Percentiles rank a stretch among this genome's conserved stretches.
Evolutionary conservation across 2,113 vertebrate species (phyloP).

Genomic region (Vulpes vulpes): DNA sequence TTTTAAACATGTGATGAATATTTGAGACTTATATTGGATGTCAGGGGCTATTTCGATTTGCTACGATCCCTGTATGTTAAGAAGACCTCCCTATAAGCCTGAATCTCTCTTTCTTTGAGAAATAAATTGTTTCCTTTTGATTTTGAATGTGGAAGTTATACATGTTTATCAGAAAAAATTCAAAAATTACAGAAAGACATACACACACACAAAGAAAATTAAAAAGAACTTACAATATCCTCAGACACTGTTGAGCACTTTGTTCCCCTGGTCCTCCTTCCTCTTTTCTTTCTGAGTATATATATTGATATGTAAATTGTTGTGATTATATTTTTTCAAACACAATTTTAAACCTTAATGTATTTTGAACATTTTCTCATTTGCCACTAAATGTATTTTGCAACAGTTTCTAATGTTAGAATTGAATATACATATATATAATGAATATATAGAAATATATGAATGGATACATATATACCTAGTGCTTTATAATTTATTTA

Average conservation of each 20-base stretch:
- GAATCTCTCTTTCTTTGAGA: neutral
- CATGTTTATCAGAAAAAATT: neutral
- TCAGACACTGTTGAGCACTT: neutral
- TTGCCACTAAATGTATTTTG: constrained; percentile 6
- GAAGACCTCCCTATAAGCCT: neutral
- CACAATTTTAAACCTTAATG: constrained; percentile 23
- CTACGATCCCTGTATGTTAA: neutral
- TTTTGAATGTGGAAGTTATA: neutral
- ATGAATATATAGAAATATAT: neutral
- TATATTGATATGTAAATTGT: neutral
- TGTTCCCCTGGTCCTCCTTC: neutral
- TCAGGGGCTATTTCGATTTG: neutral
- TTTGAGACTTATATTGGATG: neutral
- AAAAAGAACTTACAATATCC: neutral
- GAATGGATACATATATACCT: neutral
- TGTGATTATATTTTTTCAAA: constrained; percentile 11
- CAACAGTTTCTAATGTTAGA: neutral
- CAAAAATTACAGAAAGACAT: constrained; percentile 17
- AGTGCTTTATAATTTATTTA: neutral
- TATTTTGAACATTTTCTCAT: constrained; percentile 47
- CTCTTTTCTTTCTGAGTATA: neutral
- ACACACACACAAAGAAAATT: neutral
- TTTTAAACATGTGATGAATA: constrained; percentile 13
- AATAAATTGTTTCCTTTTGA: neutral
- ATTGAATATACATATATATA: neutral